A percentile compares a stretch with the other conserved stretches of the same genome.
These are phyloP conservation scores for Drosophila azteca DNA, from an alignment of 1,140 invertebrate species.

Conservation along the genomic window DNA sequence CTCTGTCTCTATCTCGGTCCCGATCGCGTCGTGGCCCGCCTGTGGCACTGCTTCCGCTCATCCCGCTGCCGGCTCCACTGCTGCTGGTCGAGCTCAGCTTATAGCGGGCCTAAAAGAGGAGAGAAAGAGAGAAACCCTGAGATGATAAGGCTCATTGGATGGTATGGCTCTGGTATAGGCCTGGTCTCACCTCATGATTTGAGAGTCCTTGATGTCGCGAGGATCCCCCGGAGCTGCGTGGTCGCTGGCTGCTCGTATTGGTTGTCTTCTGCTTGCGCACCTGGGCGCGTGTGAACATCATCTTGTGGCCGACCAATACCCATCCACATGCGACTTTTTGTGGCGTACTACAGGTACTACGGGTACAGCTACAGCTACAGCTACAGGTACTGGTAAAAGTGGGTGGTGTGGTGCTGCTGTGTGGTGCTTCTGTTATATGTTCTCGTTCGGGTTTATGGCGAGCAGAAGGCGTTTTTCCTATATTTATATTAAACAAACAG, in stretches of 20 bases:
- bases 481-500: conserved; percentile 72
- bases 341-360: neutral
- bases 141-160: no score
- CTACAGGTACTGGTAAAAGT: neutral
- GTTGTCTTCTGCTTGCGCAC: conserved; percentile 78
- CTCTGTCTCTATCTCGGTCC: conserved; percentile 58
- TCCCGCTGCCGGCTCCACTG: conserved; percentile 56
- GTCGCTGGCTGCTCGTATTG: conserved; percentile 64
- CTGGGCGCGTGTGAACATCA: conserved; percentile 83
- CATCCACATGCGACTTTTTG: conserved; percentile 18
- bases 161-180: no score
- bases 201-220: conserved; percentile 28
- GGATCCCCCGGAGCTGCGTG: conserved; percentile 62
- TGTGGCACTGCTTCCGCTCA: conserved; percentile 54
- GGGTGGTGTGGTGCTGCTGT: neutral
- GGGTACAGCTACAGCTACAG: no score
- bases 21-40: conserved; percentile 54
- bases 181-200: conserved; percentile 50
- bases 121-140: no score
- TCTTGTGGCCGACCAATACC: conserved; percentile 47
- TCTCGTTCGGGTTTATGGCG: conserved; percentile 33
- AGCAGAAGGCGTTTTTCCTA: conserved; percentile 27
- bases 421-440: conserved; percentile 52
- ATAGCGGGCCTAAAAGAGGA: conserved; percentile 50
- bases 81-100: conserved; percentile 65